Percentiles rank a stretch among this genome's conserved stretches.
Conservation (phyloP, 2,113 vertebrate species). For the Pleuronectes platessa region DNA sequence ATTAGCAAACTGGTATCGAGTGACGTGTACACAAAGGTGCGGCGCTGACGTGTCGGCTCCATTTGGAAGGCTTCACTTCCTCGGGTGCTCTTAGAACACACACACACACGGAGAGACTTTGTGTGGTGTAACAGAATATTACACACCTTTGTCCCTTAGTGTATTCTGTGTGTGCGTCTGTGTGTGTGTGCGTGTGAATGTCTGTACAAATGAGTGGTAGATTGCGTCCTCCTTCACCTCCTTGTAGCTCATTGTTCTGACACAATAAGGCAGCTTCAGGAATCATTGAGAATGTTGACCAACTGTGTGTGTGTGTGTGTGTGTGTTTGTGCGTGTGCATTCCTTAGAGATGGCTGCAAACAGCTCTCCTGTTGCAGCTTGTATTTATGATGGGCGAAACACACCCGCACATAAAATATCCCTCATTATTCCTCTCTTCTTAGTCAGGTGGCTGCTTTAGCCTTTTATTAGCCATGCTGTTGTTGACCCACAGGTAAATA, state of each 20-base stretch:
- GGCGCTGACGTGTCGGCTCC: background rate
- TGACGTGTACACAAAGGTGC: constrained; percentile 46
- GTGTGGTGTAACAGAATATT: background rate
- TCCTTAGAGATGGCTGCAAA: constrained; percentile 33
- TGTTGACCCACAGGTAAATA: background rate
- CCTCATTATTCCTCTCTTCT: constrained; percentile 13
- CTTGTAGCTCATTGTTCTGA: too few relatives aligned
- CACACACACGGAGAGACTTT: background rate
- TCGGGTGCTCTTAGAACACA: background rate
- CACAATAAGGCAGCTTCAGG: too few relatives aligned
- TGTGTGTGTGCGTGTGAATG: too few relatives aligned
- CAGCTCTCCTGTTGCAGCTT: constrained; percentile 53
- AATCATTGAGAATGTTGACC: too few relatives aligned
- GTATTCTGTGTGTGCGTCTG: too few relatives aligned
- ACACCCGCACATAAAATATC: background rate
- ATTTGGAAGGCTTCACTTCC: background rate
- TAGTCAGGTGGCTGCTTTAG: background rate
- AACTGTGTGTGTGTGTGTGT: background rate
- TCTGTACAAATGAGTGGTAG: too few relatives aligned
- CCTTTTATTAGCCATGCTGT: background rate
- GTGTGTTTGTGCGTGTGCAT: constrained; percentile 9
- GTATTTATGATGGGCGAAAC: constrained; percentile 33
- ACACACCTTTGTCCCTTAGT: background rate
- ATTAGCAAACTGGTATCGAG: constrained; percentile 28
- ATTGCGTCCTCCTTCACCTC: too few relatives aligned